Evolutionary conservation across 2,888 invertebrate genomes (phyloP), one percentile per base, ranked within the genome.

Genomic region (Quadriops clusia): DNA sequence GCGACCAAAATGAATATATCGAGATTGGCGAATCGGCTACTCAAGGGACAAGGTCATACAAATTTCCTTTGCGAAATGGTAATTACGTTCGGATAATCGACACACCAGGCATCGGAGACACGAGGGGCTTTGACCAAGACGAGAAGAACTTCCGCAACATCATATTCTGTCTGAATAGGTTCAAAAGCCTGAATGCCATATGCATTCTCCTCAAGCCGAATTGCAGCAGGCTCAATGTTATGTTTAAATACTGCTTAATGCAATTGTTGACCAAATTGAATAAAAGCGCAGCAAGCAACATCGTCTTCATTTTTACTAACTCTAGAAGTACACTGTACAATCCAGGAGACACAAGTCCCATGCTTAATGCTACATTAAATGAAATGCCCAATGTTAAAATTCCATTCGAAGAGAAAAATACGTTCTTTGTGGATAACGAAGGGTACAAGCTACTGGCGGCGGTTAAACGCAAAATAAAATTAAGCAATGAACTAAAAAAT

Each of bases 41-140:
- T 4, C 41, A 41, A 32, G 26, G 30, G 10, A 23, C 58, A 81
- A 86, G 8, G 76, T 76, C 32, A 81, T 86, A 54, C 83, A 84
- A 29, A 2, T 47, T 45, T 38, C 40, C 36, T 10, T 33, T 39
- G 7, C 11, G 27, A 24, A 34, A 28, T 16, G 17, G 23, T 17
- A 37, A 17, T 25, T 41, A 21, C 25, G 34, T 14, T 44, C 40
- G 33, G 29, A 36, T 57, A 15, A 58, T 55, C 15, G 56, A 57
- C 34, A 54, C 57, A 2, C 57, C 57, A 4, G 56, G 56, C 6
- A 49, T 56, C 15, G 44, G 41, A 9, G 46, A 46, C 34, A 34
- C 43, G 3, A 32, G 44, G 10, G 45, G 44, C 10, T 25, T 43
- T 6, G 36, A 39, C 10, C 39, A 44, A 24, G 46, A 46, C 23